A percentile compares a stretch with the other conserved stretches of the same genome.
These are phyloP conservation scores for Dysmachus trigonus DNA, from an alignment of 2,888 invertebrate species.

Conservation along the genomic window DNA sequence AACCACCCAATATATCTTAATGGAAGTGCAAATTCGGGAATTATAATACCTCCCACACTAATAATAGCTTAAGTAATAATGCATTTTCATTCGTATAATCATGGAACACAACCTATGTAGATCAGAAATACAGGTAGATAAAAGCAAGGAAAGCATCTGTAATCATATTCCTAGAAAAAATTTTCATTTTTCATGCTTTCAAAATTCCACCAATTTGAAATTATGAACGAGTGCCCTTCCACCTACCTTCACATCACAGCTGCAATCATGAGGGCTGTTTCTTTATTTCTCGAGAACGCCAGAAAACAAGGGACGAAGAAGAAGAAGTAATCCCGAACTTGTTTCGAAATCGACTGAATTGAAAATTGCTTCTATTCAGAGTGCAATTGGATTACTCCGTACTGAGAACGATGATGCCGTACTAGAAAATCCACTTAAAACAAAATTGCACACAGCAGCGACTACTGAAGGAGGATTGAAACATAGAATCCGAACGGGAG, in stretches of 20 bases:
- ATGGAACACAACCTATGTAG: neutral
- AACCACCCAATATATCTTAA: no score
- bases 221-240: neutral
- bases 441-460: constrained; percentile 25
- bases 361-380: constrained; percentile 48
- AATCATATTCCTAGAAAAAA: neutral
- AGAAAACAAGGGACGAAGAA: neutral
- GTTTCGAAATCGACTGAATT: constrained; percentile 42
- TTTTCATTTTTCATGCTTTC: neutral
- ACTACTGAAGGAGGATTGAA: neutral
- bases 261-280: neutral
- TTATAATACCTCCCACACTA: neutral
- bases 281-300: neutral
- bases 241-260: neutral
- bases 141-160: neutral
- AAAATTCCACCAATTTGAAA: constrained; percentile 13
- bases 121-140: neutral
- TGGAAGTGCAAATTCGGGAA: neutral
- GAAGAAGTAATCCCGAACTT: constrained; percentile 21
- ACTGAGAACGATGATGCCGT: neutral
- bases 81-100: neutral
- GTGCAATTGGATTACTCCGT: constrained; percentile 46
- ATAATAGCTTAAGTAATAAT: neutral
- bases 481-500: neutral
- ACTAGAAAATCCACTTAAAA: constrained; percentile 36